Evolutionary conservation across 2,113 vertebrate genomes (phyloP), one percentile per base, ranked within the genome.

Genomic region (Tor tambroides): DNA sequence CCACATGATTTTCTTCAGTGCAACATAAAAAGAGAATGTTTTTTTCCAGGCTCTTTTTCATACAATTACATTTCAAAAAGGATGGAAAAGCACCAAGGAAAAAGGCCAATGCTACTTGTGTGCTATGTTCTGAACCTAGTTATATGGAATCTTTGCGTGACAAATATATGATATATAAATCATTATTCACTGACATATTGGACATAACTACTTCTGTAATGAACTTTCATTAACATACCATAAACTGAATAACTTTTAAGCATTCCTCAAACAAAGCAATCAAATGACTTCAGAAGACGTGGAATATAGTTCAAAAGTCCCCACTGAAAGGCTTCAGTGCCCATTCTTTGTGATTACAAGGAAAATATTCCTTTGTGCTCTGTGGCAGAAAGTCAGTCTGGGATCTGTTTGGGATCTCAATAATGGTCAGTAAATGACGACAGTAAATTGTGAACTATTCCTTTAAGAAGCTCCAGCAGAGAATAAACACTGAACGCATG

Each of bases 391-490:
- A 46, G 38, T 8, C 17, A 49, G 41, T 46, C 23, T 15, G 41
- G 23, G 41, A n/a, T n/a, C n/a, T n/a, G n/a, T 75, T 46, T 75
- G 41, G 41, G 12, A 75, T 46, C 23, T 46, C n/a, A 28, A 28
- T 17, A 26, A 49, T n/a, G 74, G 14, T 28, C 23, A 49, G 74
- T 26, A 43, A 74, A n/a, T 74, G 21, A 74, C 12, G 4, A 41
- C 21, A 74, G 71, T 19, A 49, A 26, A 91, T 89, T 92, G 90
- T 32, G 4, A 54, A 77, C 46, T 56, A 54, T 51, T 19, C 4
- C 43, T 92, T 92, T 91, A 89, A 90, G 90, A 92, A 89, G 38
- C 85, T 89, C 86, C 88, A 86, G 88, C 90, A 90, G 83, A 87
- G 86, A 85, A 76, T 85, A 23, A 28, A 35, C 69, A 63, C 85